Base-by-base conservation (phyloP, 1,140 invertebrate species). In the Phenacoccus solenopsis region DNA sequence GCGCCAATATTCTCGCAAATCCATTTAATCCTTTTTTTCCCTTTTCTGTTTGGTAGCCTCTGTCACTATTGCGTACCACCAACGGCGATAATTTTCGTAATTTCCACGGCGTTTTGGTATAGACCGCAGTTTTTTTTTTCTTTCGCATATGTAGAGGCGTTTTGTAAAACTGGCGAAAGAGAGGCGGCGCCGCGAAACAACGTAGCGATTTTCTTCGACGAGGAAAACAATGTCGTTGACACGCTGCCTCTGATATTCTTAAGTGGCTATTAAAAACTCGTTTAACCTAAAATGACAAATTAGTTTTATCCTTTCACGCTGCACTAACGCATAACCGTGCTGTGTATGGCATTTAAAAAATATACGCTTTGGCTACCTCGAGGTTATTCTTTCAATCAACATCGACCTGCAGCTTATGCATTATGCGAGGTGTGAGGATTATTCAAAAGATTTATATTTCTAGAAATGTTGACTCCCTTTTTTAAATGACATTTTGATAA, bases 231-330 rank as follows among this genome's bases (percentile, higher is more conserved):
- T 49, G 38, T 49, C 38, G 38, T 49, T 49, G 38, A 49, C 38
- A 49, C 38, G 38, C 3, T 49, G 38, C 30, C 30, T 32, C 38
- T 49, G 38, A 49, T 49, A 49, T 49, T 49, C 38, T 49, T 49
- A 49, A 49, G 38, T 49, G 38, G 38, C 38, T 49, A 49, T 49
- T 49, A 49, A 49, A 49, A 49, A 49, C 38, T 49, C 38, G 38
- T 49, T 49, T 49, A 49, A 49, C 38, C 38, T 16, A 49, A 49
- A 49, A 49, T 49, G 38, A 49, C 38, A 49, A 49, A 49, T 49
- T 49, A 49, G 38, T 49, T 49, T 49, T 49, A 49, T 49, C 38
- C 38, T 49, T 49, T 49, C 38, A 49, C n/a, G n/a, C n/a, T n/a
- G n/a, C n/a, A n/a, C n/a, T n/a, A n/a, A n/a, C n/a, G n/a, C 38